Evolutionary conservation across 2,113 vertebrate genomes (phyloP).

Genomic region (Anhinga rufa): DNA sequence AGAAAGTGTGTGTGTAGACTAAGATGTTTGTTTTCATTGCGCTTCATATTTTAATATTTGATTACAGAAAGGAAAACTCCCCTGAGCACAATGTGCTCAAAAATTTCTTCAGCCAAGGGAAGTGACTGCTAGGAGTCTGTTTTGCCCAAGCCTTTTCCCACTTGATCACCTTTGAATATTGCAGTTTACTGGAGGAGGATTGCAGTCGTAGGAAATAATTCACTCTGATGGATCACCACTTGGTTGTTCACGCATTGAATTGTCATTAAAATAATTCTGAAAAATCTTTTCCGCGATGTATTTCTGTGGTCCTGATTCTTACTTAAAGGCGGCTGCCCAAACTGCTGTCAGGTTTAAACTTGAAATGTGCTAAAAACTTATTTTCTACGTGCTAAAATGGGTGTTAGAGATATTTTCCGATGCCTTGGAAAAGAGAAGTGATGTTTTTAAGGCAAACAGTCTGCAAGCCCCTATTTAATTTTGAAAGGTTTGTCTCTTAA

Average conservation of each 20-base stretch:
- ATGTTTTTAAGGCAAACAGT: neutral
- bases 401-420: neutral
- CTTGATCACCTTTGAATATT: neutral
- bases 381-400: neutral
- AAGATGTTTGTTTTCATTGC: neutral
- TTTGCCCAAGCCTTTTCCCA: neutral
- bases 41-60: neutral
- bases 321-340: neutral
- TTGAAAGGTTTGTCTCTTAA: slow-evolving; percentile 36
- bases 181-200: neutral
- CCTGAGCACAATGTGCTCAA: neutral
- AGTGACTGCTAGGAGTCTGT: neutral
- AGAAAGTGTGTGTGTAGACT: neutral
- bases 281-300: fast-evolving
- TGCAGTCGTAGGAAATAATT: neutral
- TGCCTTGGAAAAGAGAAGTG: neutral
- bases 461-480: neutral
- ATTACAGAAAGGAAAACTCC: neutral
- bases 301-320: neutral
- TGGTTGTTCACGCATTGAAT: neutral
- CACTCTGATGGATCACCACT: neutral
- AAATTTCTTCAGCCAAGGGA: neutral
- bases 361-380: neutral
- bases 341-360: neutral
- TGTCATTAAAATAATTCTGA: neutral